Evolutionary conservation across 2,797 vertebrate species (phyloP).

Genomic region (Anas bahamensis): DNA sequence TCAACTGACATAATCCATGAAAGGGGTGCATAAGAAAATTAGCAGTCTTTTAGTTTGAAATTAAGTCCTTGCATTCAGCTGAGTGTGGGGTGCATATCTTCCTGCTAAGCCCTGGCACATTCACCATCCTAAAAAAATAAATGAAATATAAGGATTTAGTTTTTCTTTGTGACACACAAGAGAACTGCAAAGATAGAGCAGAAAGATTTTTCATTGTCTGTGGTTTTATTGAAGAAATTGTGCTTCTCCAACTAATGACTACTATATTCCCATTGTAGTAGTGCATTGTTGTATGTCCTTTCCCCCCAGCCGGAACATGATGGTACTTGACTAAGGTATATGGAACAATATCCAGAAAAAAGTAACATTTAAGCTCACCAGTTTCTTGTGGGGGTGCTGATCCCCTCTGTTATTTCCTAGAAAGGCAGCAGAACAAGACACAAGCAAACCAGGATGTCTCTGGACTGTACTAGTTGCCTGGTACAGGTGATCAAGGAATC

Average conservation of each 20-base stretch:
- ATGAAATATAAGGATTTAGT: not conserved
- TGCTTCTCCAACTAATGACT: not conserved
- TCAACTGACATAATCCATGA: not conserved
- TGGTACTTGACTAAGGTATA: no score
- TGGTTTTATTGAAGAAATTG: not conserved
- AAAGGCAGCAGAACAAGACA: not conserved
- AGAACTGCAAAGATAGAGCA: not conserved
- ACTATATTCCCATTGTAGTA: not conserved
- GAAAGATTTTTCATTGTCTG: not conserved
- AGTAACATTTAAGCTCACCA: not conserved
- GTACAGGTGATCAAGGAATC: not conserved
- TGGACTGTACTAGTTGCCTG: not conserved
- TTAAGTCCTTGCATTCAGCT: not conserved
- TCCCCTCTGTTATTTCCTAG: not conserved
- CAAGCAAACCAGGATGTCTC: not conserved
- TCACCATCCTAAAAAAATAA: not conserved
- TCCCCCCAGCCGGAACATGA: not conserved
- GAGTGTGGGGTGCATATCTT: not conserved
- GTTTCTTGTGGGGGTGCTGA: not conserved
- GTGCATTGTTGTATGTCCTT: not conserved
- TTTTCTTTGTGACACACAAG: not conserved
- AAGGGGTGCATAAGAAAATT: not conserved
- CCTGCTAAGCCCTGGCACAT: not conserved
- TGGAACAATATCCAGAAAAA: not conserved
- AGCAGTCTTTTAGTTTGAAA: not conserved